Evolutionary conservation across 2,797 vertebrate species (phyloP).

Genomic region (Pseudochromis fuscus): DNA sequence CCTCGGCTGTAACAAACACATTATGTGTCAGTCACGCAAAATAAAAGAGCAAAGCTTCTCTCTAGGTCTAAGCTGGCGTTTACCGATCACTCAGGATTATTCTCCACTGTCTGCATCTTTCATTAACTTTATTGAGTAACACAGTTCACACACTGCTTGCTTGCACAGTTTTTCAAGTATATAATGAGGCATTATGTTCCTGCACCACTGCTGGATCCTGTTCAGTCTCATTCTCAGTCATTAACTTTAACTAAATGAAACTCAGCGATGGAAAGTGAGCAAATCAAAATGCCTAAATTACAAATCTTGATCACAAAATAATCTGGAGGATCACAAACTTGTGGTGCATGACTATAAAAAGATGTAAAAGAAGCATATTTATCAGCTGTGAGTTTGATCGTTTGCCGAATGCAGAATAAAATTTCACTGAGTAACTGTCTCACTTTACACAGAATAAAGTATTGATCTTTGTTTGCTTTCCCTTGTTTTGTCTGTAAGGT

Average conservation of each 20-base stretch:
- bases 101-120: background rate
- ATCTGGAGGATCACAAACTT: background rate
- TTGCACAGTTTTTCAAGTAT: too few relatives aligned
- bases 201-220: background rate
- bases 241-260: conserved; percentile 5
- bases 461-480: background rate
- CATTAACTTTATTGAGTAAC: background rate
- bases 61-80: conserved; percentile 29
- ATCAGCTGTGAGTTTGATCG: conserved; percentile 3
- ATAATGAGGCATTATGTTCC: background rate
- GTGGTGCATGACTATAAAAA: background rate
- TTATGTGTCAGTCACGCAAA: conserved; percentile 23
- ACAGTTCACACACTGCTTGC: background rate
- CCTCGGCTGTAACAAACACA: conserved; percentile 31
- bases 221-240: conserved; percentile 16
- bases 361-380: background rate
- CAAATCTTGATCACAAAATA: background rate
- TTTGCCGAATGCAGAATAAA: background rate
- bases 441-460: background rate
- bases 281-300: background rate
- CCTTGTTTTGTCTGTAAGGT: conserved; percentile 80
- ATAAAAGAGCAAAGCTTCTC: conserved; percentile 39
- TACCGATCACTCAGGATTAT: background rate
- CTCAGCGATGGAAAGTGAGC: background rate
- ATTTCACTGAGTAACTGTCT: background rate